Evolutionary conservation across 2,797 vertebrate genomes (phyloP), one percentile per base, ranked within the genome.

Genomic region (Alosa sapidissima): DNA sequence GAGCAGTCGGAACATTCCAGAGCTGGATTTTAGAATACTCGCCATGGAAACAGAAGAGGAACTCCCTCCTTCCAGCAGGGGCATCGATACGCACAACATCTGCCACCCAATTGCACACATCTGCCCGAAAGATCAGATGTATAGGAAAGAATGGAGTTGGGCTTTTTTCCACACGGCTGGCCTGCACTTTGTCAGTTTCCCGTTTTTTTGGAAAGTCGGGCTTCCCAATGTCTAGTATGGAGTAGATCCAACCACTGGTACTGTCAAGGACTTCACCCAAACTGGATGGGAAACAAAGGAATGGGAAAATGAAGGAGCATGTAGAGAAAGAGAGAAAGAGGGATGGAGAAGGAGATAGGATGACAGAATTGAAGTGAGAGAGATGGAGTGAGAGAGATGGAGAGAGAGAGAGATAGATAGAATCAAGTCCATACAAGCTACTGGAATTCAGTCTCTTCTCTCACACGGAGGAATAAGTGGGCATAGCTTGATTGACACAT

Each of bases 371-470:
- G 81, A 9, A 49, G n/a, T 84, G 84, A 78, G 62, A 68, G 65
- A 81, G 82, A 75, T 45, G 48, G 82, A 83, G 81, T 28, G 28
- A 28, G 28, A 28, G 28, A 28, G 28, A 28, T 28, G 28, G 84
- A 78, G 62, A 68, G 60, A 78, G 62, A 68, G 60, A 47, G 82
- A 85, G 89, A 41, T 91, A 91, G 89, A 87, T 85, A 84, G 90
- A 90, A 88, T 93, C 92, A 86, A 93, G 93, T 92, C 91, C 85
- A 93, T 88, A 90, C 93, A 94, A 88, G 92, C 92, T 86, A 91
- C 87, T 89, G 91, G 93, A 93, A 93, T 94, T 93, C 89, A 83
- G 92, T 92, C 91, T 86, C 81, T 85, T 84, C 87, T 90, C 81
- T 84, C 87, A 87, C 85, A n/a, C 84, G 58, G 82, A 86, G 84